A percentile compares a stretch with the other conserved stretches of the same genome.
Evolutionary conservation across 1,140 invertebrate genomes (phyloP).

Genomic region (Drosophila sp.): DNA sequence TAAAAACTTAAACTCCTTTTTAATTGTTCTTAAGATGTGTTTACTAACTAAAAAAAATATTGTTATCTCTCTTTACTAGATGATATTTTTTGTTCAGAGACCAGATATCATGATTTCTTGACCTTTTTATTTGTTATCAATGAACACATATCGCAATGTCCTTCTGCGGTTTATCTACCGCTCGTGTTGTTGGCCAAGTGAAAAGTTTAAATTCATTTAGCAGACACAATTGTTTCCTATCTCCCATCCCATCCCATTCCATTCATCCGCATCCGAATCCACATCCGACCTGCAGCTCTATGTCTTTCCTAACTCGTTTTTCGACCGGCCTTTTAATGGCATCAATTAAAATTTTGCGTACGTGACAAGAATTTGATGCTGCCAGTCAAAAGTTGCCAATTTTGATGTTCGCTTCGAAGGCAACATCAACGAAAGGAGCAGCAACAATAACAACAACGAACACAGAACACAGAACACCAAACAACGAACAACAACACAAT

Average conservation of each 20-base stretch:
- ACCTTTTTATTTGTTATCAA: too few species aligned
- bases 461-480: conserved; percentile 23
- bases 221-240: conserved; percentile 39
- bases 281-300: conserved; percentile 6
- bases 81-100: too few species aligned
- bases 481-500: conserved; percentile 44
- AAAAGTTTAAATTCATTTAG: conserved; percentile 46
- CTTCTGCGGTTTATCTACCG: conserved; percentile 1
- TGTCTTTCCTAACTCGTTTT: conserved; percentile 19
- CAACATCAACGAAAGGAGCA: conserved; percentile 7
- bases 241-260: background rate
- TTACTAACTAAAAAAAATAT: too few species aligned
- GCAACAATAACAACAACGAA: conserved; percentile 38
- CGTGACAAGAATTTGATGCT: conserved; percentile 74
- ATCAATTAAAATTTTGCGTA: conserved; percentile 82
- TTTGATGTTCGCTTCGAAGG: conserved; percentile 63
- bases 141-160: background rate
- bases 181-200: conserved; percentile 10
- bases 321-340: conserved; percentile 64
- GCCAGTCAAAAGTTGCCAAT: conserved; percentile 49
- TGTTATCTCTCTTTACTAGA: too few species aligned
- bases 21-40: too few species aligned
- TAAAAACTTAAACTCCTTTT: too few species aligned
- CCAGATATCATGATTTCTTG: too few species aligned
- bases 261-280: background rate